phyloP scores from a whole-genome alignment of 2,888 invertebrate species.

The Amitus sp. region DNA sequence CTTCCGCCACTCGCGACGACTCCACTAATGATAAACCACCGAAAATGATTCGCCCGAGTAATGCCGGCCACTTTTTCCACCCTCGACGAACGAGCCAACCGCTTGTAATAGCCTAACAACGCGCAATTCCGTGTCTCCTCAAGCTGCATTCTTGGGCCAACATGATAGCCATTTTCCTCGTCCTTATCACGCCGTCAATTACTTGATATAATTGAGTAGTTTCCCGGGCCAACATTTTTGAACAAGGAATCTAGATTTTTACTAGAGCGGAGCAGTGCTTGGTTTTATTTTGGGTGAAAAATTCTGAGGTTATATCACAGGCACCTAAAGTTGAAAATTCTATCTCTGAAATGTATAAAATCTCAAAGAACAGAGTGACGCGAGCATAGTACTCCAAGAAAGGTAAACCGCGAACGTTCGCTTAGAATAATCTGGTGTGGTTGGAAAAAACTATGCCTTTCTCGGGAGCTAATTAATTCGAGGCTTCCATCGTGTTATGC shows the following conservation, averaged over 20 bases:
- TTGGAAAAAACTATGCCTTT: slow-evolving; percentile 3
- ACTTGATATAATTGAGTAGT: too few relatives aligned
- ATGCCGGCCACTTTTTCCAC: slow-evolving; percentile 19
- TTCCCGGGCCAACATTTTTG: too few relatives aligned
- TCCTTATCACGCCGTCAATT: slow-evolving; percentile 6
- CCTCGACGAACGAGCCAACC: background rate
- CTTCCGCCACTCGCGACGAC: slow-evolving; percentile 5
- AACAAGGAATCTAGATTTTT: too few relatives aligned
- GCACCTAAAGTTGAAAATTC: too few relatives aligned
- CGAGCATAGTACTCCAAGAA: too few relatives aligned
- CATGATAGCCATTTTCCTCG: slow-evolving; percentile 7
- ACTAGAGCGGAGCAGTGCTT: too few relatives aligned
- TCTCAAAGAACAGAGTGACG: too few relatives aligned
- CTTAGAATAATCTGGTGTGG: too few relatives aligned
- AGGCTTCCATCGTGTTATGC: slow-evolving; percentile 37
- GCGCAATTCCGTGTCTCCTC: slow-evolving; percentile 15
- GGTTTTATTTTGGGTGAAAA: too few relatives aligned
- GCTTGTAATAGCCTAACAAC: slow-evolving; percentile 22
- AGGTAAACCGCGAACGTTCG: too few relatives aligned
- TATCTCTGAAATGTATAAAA: too few relatives aligned
- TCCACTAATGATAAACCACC: slow-evolving; percentile 30
- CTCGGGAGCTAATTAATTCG: slow-evolving; percentile 39
- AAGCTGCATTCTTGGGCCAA: slow-evolving; percentile 11
- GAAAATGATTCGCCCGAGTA: slow-evolving; percentile 29
- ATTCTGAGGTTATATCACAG: too few relatives aligned